Percentiles rank a stretch among this genome's conserved stretches.
phyloP scores from a whole-genome alignment of 2,888 invertebrate genomes.

The Poecilus cupreus region DNA sequence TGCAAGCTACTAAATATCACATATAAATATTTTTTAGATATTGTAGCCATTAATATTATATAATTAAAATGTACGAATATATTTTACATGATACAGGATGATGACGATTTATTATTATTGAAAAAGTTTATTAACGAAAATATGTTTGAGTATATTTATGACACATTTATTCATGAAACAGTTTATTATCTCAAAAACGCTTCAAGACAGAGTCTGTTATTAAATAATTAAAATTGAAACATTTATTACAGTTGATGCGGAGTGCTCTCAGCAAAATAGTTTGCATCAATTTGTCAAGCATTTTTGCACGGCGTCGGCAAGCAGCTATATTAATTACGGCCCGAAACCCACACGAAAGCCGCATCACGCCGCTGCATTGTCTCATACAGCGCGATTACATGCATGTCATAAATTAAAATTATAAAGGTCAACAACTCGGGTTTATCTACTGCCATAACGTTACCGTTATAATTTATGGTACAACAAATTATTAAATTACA shows the following conservation, averaged over 20 bases:
- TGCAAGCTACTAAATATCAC: conserved; percentile 8
- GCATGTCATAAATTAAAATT: conserved; percentile 58
- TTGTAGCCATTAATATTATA: neutral
- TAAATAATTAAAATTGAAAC: conserved; percentile 29
- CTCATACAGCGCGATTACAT: conserved; percentile 48
- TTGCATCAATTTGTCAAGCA: neutral
- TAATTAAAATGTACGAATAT: neutral
- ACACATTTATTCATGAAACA: neutral
- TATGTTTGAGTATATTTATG: neutral
- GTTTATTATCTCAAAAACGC: neutral
- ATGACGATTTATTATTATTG: no score
- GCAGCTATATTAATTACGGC: conserved; percentile 28
- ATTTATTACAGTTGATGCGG: neutral
- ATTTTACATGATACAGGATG: no score
- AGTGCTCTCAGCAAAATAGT: conserved; percentile 6
- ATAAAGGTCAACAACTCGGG: conserved; percentile 58
- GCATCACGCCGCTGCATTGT: conserved; percentile 45
- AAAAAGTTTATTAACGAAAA: neutral
- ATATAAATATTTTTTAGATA: neutral
- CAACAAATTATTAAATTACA: conserved; percentile 60
- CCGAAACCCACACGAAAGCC: neutral
- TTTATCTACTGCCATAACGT: conserved; percentile 56
- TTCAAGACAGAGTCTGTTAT: neutral
- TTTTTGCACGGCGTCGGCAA: neutral
- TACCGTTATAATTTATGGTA: conserved; percentile 58